Evolutionary conservation across 2,888 invertebrate genomes (phyloP).

Genomic region (Polyommatus icarus): DNA sequence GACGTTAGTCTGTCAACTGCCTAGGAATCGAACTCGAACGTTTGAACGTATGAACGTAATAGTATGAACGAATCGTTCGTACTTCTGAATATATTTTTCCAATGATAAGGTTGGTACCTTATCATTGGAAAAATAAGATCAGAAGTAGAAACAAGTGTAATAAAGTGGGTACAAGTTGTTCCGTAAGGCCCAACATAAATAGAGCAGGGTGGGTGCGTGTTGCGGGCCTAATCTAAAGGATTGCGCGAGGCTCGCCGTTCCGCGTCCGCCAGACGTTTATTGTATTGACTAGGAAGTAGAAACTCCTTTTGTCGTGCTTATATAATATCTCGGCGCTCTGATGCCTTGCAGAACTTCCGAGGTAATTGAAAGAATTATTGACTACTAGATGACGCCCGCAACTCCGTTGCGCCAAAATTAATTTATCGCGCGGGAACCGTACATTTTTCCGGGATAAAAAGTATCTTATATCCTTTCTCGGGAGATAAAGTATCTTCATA

Average conservation of each 20-base stretch:
- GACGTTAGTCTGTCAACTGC: no score
- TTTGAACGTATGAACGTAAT: no score
- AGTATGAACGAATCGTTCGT: no score
- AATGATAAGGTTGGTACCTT: no score
- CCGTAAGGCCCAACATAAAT: conserved; percentile 72
- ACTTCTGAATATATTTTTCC: no score
- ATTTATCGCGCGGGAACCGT: no score
- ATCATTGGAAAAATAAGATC: conserved; percentile 32
- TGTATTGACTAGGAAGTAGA: conserved; percentile 58
- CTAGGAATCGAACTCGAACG: no score
- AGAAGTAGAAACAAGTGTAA: conserved; percentile 77
- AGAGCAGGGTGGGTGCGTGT: conserved; percentile 71
- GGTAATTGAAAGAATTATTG: neutral
- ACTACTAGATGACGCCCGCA: no score
- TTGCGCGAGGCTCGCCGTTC: conserved; percentile 56
- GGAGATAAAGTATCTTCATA: no score
- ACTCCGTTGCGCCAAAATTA: no score
- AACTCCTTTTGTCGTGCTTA: conserved; percentile 41
- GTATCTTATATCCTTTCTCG: no score
- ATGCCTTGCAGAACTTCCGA: neutral
- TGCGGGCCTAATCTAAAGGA: conserved; percentile 71
- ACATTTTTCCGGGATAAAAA: no score
- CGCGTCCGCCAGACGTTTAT: conserved; percentile 54
- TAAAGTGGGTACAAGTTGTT: conserved; percentile 79
- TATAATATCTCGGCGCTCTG: conserved; percentile 20